phyloP scores from a whole-genome alignment of 92 coral and sea anemone genomes.

The Parazoanthus swiftii region DNA sequence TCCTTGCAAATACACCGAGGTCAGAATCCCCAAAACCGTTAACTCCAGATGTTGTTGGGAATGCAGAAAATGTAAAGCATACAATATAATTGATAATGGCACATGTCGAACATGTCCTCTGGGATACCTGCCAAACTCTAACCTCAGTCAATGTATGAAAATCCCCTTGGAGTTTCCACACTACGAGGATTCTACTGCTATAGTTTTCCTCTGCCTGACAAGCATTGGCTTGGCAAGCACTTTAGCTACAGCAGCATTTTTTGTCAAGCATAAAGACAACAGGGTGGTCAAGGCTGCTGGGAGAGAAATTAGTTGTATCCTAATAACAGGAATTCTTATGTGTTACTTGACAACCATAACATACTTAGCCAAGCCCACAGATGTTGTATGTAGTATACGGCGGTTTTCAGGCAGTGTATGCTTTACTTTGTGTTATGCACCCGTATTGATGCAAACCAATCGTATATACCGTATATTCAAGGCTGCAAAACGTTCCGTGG shows the following conservation, averaged over 20 bases:
- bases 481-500: constrained; percentile 78
- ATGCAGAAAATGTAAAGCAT: constrained; percentile 60
- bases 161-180: constrained; percentile 64
- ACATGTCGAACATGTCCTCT: constrained; percentile 70
- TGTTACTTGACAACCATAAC: constrained; percentile 70
- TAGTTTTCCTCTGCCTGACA: constrained; percentile 43
- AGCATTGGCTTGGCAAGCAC: constrained; percentile 60
- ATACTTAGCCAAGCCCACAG: constrained; percentile 62
- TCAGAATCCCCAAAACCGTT: constrained; percentile 51
- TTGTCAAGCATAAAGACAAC: constrained; percentile 56
- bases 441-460: constrained; percentile 86
- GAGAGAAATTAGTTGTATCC: constrained; percentile 74
- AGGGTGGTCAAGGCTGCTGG: constrained; percentile 91
- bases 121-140: constrained; percentile 70
- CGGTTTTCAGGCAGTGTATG: constrained; percentile 77
- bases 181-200: constrained; percentile 51
- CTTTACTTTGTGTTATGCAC: constrained; percentile 87
- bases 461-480: constrained; percentile 92
- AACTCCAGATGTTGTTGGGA: constrained; percentile 88
- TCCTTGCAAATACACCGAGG: constrained; percentile 56
- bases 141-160: constrained; percentile 59
- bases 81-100: constrained; percentile 69
- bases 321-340: constrained; percentile 69
- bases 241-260: constrained; percentile 59
- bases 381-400: constrained; percentile 55